Conservation (phyloP, 53 echinoderm and acorn worm genomes). For the Arbacia lixula region DNA sequence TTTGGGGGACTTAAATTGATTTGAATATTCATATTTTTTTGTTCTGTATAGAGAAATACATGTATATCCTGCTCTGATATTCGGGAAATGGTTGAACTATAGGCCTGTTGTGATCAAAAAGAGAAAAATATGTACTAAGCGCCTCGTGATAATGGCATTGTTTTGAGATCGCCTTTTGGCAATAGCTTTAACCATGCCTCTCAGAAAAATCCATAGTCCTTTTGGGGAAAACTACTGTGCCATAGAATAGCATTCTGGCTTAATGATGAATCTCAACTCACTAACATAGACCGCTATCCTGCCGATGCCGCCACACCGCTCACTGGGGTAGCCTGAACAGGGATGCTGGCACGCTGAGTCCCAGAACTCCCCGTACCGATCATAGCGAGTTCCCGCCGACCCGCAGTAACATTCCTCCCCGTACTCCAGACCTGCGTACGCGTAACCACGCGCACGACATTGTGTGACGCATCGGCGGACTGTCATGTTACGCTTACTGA, state of each 20-base stretch:
- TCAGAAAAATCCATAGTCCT: too few relatives aligned
- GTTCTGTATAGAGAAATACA: too few relatives aligned
- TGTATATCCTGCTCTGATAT: too few relatives aligned
- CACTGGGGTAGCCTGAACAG: slow-evolving; percentile 46
- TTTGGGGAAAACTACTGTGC: too few relatives aligned
- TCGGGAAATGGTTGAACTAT: too few relatives aligned
- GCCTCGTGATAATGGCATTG: too few relatives aligned
- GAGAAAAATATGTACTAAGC: too few relatives aligned
- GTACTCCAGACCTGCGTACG: slow-evolving; percentile 63
- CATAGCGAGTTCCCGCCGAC: not conserved
- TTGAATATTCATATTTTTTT: too few relatives aligned
- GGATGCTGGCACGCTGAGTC: slow-evolving; percentile 64
- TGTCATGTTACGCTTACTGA: slow-evolving; percentile 57
- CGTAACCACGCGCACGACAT: slow-evolving; percentile 45
- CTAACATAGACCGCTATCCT: slow-evolving; percentile 24
- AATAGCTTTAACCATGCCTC: too few relatives aligned
- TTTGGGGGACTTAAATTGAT: not conserved
- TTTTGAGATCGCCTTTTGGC: too few relatives aligned
- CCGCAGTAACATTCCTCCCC: slow-evolving; percentile 75
- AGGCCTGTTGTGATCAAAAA: too few relatives aligned
- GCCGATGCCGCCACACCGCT: slow-evolving; percentile 60
- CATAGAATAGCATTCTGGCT: too few relatives aligned
- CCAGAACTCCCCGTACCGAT: slow-evolving; percentile 26
- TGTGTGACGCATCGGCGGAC: slow-evolving; percentile 45
- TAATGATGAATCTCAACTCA: slow-evolving; percentile 9